A percentile compares a stretch with the other conserved stretches of the same genome.
These are phyloP conservation scores for Tuberolachnus salignus DNA, from an alignment of 2,888 invertebrate genomes.

Conservation along the genomic window DNA sequence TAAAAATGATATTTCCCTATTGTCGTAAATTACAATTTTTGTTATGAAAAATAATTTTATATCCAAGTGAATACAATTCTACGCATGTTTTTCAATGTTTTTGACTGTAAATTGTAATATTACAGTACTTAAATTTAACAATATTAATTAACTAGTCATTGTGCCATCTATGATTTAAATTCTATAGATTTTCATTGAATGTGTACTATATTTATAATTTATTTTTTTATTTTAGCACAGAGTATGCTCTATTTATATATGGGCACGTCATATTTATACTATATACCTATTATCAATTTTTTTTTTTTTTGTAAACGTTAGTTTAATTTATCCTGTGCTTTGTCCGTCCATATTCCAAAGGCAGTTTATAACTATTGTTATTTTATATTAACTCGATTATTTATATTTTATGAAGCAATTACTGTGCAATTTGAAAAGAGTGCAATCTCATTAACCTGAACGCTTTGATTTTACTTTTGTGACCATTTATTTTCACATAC, in stretches of 20 bases:
- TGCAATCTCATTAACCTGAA: conserved; percentile 19
- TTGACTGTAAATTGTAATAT: conserved; percentile 33
- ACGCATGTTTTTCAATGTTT: neutral
- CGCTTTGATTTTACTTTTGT: neutral
- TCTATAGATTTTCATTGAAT: neutral
- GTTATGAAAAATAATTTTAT: conserved; percentile 4
- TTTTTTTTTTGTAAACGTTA: neutral
- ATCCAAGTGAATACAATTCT: neutral
- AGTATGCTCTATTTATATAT: neutral
- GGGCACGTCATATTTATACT: neutral
- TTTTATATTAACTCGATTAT: neutral
- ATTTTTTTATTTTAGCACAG: conserved; percentile 17
- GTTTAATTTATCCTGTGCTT: conserved; percentile 19
- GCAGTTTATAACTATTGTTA: conserved; percentile 26
- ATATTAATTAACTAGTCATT: conserved; percentile 48
- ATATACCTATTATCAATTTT: neutral
- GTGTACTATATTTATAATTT: conserved; percentile 39
- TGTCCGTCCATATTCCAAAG: conserved; percentile 43
- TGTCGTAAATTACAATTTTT: neutral
- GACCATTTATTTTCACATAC: neutral
- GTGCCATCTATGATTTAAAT: conserved; percentile 49
- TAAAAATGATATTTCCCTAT: neutral
- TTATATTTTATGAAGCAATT: neutral
- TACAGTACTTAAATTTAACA: conserved; percentile 11
- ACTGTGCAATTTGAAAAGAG: conserved; percentile 30